These are phyloP conservation scores for Echinometra lucunter DNA, from an alignment of 53 echinoderm and acorn worm genomes.

Conservation along the genomic window DNA sequence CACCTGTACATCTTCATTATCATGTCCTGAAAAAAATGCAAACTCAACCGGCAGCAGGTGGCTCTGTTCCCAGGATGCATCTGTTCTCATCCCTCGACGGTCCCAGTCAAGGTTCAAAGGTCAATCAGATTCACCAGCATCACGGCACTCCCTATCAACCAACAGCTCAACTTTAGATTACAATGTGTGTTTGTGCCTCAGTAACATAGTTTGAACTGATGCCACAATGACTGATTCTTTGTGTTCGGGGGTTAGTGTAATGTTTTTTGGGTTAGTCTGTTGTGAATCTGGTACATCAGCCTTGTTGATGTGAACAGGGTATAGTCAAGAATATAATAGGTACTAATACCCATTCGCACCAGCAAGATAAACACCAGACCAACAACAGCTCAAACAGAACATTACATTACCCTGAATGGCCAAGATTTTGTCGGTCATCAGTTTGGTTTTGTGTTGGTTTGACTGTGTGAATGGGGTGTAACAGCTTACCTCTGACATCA, in stretches of 20 bases:
- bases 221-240: too few relatives aligned
- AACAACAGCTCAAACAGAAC: neutral
- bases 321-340: neutral
- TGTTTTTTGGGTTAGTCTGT: too few relatives aligned
- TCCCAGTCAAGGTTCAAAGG: conserved; percentile 25
- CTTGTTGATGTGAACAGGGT: too few relatives aligned
- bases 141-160: conserved; percentile 17
- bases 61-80: conserved; percentile 10
- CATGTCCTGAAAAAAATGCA: conserved; percentile 5
- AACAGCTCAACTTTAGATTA: neutral
- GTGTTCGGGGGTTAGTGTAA: too few relatives aligned
- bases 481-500: neutral
- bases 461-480: neutral
- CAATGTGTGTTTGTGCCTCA: neutral
- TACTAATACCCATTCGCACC: neutral
- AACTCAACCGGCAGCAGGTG: neutral
- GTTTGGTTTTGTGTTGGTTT: neutral
- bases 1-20: conserved; percentile 15
- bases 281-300: too few relatives aligned
- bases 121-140: neutral
- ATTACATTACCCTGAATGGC: neutral
- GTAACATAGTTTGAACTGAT: too few relatives aligned
- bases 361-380: neutral
- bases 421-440: neutral
- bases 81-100: neutral